These are phyloP conservation scores for Nothobranchius kuhntae DNA, from an alignment of 2,113 vertebrate species.

Conservation along the genomic window DNA sequence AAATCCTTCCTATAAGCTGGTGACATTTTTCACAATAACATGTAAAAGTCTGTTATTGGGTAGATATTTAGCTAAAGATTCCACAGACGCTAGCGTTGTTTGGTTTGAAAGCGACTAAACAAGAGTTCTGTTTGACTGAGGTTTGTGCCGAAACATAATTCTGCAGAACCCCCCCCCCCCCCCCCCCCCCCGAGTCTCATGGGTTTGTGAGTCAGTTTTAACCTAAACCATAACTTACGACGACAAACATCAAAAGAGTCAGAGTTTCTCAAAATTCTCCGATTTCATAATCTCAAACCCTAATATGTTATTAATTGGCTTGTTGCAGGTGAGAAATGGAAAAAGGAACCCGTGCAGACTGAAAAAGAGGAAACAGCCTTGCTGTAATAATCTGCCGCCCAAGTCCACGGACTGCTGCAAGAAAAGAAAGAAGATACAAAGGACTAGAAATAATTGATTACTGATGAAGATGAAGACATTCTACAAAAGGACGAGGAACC, in stretches of 20 bases:
- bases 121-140: no score
- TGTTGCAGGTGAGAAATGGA: constrained; percentile 56
- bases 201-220: not conserved
- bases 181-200: no score
- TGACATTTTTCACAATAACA: not conserved
- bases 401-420: constrained; percentile 6
- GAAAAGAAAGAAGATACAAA: constrained; percentile 3
- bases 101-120: no score
- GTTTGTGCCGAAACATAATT: no score
- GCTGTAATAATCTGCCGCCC: constrained; percentile 10
- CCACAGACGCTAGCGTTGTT: no score
- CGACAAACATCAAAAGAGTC: not conserved
- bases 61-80: not conserved
- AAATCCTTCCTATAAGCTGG: not conserved
- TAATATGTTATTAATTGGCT: constrained; percentile 30
- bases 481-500: not conserved
- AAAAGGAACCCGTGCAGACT: constrained; percentile 5
- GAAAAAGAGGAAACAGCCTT: constrained; percentile 13
- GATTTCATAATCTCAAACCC: not conserved
- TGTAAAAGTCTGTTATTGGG: not conserved
- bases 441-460: not conserved
- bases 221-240: not conserved
- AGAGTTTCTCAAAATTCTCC: not conserved
- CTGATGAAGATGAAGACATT: not conserved
- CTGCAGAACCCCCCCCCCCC: no score